Percentiles rank a stretch among this genome's conserved stretches.
Evolutionary conservation across 2,888 invertebrate genomes (phyloP).

Genomic region (Mesoligia furuncula): DNA sequence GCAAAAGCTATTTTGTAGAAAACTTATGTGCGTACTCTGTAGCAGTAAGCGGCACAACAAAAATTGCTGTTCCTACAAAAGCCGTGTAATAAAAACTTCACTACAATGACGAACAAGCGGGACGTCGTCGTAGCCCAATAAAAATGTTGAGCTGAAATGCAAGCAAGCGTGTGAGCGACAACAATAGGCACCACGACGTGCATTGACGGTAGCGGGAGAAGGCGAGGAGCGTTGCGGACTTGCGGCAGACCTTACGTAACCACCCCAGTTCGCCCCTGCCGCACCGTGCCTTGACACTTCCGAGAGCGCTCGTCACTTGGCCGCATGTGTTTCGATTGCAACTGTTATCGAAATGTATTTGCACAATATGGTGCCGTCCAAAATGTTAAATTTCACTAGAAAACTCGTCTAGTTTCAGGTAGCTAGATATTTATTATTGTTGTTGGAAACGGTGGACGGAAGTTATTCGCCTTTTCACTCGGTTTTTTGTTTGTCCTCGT

Average conservation of each 20-base stretch:
- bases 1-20: background rate
- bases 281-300: slow-evolving; percentile 77
- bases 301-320: slow-evolving; percentile 71
- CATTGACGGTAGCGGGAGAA: slow-evolving; percentile 69
- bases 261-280: slow-evolving; percentile 65
- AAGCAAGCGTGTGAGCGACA: slow-evolving; percentile 76
- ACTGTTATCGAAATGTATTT: slow-evolving; percentile 54
- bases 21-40: background rate
- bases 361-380: slow-evolving; percentile 29
- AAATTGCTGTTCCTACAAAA: slow-evolving; percentile 54
- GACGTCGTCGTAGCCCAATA: slow-evolving; percentile 66
- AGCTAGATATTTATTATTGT: slow-evolving; percentile 13
- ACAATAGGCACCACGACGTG: slow-evolving; percentile 75
- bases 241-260: slow-evolving; percentile 80
- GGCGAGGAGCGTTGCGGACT: slow-evolving; percentile 73
- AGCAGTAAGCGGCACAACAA: slow-evolving; percentile 26
- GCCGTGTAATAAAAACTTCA: slow-evolving; percentile 69
- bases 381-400: slow-evolving; percentile 26
- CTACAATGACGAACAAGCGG: slow-evolving; percentile 66
- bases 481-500: slow-evolving; percentile 17
- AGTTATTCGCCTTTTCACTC: slow-evolving; percentile 7
- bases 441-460: slow-evolving; percentile 6
- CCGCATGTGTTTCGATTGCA: slow-evolving; percentile 61
- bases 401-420: slow-evolving; percentile 24
- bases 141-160: slow-evolving; percentile 75